Evolutionary conservation across 2,888 invertebrate species (phyloP).

Genomic region (Ptychoptera contaminata): DNA sequence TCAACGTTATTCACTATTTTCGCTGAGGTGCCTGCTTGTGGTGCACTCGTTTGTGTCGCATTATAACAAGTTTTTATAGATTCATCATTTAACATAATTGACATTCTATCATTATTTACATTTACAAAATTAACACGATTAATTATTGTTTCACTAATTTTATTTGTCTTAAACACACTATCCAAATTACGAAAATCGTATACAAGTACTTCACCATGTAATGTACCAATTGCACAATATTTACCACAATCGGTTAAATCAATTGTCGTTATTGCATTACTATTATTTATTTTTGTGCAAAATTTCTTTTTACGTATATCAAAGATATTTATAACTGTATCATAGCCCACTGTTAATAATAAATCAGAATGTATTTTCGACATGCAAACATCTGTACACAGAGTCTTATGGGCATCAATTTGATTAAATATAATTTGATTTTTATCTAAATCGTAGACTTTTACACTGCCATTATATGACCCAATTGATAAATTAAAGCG

Average conservation of each 20-base stretch:
- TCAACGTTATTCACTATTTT: no score
- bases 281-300: conserved; percentile 16
- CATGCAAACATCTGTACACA: conserved; percentile 27
- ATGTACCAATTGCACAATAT: conserved; percentile 25
- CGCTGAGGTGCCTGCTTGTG: no score
- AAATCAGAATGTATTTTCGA: conserved; percentile 20
- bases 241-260: conserved; percentile 26
- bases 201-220: conserved; percentile 27
- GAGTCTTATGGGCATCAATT: conserved; percentile 22
- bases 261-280: conserved; percentile 25
- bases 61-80: no score
- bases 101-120: no score
- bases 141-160: conserved; percentile 17
- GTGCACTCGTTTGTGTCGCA: no score
- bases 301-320: conserved; percentile 23
- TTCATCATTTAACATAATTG: no score
- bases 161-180: conserved; percentile 16
- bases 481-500: conserved; percentile 24
- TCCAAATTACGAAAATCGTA: conserved; percentile 24
- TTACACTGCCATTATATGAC: conserved; percentile 24
- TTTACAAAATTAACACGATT: no score
- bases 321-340: conserved; percentile 26
- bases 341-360: conserved; percentile 27
- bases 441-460: conserved; percentile 23
- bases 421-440: conserved; percentile 21